Evolutionary conservation across 1,140 invertebrate species (phyloP).

Genomic region (Pogonomyrmex californicus): DNA sequence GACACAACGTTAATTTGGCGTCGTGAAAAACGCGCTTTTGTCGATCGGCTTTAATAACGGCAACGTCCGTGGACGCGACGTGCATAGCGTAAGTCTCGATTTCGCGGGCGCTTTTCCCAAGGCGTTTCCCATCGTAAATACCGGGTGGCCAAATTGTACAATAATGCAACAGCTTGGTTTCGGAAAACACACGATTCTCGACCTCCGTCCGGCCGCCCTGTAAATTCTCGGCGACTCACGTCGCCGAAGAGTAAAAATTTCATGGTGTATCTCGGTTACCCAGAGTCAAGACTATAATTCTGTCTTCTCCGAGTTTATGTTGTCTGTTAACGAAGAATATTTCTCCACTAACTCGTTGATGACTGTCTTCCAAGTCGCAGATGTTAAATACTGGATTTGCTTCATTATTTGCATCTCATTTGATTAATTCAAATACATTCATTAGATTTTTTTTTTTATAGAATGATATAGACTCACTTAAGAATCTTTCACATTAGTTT

Average conservation of each 20-base stretch:
- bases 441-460: conserved; percentile 6
- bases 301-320: conserved; percentile 35
- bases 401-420: background rate
- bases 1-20: conserved; percentile 46
- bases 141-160: conserved; percentile 59
- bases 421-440: conserved; percentile 12
- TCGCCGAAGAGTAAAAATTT: conserved; percentile 17
- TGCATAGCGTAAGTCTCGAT: conserved; percentile 54
- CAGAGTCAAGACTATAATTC: conserved; percentile 22
- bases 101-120: conserved; percentile 4
- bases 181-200: conserved; percentile 64
- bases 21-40: conserved; percentile 34
- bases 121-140: conserved; percentile 50
- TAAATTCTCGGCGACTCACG: conserved; percentile 45
- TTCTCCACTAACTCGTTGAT: background rate
- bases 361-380: conserved; percentile 1
- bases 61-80: conserved; percentile 31
- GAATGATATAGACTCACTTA: background rate
- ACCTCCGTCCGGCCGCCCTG: background rate
- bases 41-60: conserved; percentile 52
- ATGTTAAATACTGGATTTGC: conserved; percentile 9
- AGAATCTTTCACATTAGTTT: background rate
- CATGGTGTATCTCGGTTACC: background rate
- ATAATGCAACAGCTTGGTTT: conserved; percentile 73
- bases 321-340: conserved; percentile 5